phyloP scores from a whole-genome alignment of 2,888 invertebrate species.

The Agrotis segetum region DNA sequence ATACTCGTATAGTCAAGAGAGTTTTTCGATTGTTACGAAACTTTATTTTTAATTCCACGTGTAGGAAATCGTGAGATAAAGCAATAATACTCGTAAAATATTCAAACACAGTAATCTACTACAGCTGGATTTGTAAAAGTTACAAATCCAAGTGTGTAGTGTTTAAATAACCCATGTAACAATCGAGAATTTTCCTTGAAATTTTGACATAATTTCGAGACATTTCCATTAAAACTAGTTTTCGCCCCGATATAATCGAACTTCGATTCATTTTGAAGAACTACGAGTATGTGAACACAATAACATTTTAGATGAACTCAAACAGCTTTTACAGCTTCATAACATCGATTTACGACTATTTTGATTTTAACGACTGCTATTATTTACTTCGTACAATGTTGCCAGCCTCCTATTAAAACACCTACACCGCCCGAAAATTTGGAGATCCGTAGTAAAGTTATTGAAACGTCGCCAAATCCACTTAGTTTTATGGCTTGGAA shows the following conservation, averaged over 20 bases:
- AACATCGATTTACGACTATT: conserved; percentile 54
- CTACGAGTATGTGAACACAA: conserved; percentile 38
- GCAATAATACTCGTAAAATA: too few relatives aligned
- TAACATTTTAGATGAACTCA: conserved; percentile 41
- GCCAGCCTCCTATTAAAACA: conserved; percentile 52
- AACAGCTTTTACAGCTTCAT: conserved; percentile 52
- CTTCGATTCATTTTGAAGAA: background rate
- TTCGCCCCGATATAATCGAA: background rate
- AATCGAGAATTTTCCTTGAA: background rate
- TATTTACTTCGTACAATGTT: conserved; percentile 58
- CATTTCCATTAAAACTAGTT: background rate
- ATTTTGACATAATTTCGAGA: background rate
- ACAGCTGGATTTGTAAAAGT: too few relatives aligned
- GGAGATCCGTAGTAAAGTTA: conserved; percentile 76
- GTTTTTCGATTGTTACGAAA: too few relatives aligned
- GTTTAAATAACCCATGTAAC: too few relatives aligned
- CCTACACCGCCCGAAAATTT: conserved; percentile 63
- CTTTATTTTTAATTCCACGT: too few relatives aligned
- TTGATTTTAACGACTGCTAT: conserved; percentile 60
- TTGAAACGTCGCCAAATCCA: conserved; percentile 88
- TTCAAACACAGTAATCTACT: too few relatives aligned
- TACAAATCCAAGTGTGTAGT: too few relatives aligned
- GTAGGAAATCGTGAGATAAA: too few relatives aligned
- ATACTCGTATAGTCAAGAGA: too few relatives aligned
- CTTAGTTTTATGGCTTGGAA: conserved; percentile 88